These are phyloP conservation scores for Drosophila rellima DNA, from an alignment of 2,888 invertebrate genomes.

Conservation along the genomic window DNA sequence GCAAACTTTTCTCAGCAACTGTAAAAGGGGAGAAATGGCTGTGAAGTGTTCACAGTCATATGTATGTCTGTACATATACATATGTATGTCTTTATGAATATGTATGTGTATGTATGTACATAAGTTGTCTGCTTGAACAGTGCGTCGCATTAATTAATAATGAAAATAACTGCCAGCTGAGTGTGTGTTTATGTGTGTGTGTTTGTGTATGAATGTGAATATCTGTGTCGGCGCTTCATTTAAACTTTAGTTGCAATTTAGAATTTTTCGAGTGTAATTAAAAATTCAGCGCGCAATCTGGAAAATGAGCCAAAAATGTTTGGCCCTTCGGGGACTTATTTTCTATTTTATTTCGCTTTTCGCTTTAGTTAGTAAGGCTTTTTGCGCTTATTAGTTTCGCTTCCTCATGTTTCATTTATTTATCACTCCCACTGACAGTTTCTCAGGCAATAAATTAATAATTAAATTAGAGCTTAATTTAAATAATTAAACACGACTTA, in stretches of 20 bases:
- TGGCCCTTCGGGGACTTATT: slow-evolving; percentile 32
- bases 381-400: slow-evolving; percentile 42
- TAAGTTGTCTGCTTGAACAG: slow-evolving; percentile 34
- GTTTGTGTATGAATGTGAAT: slow-evolving; percentile 19
- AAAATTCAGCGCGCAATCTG: slow-evolving; percentile 71
- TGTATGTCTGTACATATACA: background rate
- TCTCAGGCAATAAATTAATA: slow-evolving; percentile 3
- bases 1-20: slow-evolving; percentile 67
- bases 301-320: slow-evolving; percentile 58
- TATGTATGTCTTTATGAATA: slow-evolving; percentile 2
- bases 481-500: background rate
- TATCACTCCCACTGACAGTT: slow-evolving; percentile 12
- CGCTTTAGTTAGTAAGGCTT: slow-evolving; percentile 12
- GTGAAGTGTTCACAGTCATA: background rate
- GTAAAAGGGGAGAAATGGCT: slow-evolving; percentile 20
- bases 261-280: slow-evolving; percentile 68
- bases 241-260: slow-evolving; percentile 73
- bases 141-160: slow-evolving; percentile 78
- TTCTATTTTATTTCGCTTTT: slow-evolving; percentile 17
- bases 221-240: slow-evolving; percentile 54
- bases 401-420: slow-evolving; percentile 17
- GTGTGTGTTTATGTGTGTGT: slow-evolving; percentile 4
- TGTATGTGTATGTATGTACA: slow-evolving; percentile 7
- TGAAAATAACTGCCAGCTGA: slow-evolving; percentile 49
- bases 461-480: slow-evolving; percentile 7